Conservation (phyloP, 2,797 vertebrate genomes). For the Parambassis ranga region DNA sequence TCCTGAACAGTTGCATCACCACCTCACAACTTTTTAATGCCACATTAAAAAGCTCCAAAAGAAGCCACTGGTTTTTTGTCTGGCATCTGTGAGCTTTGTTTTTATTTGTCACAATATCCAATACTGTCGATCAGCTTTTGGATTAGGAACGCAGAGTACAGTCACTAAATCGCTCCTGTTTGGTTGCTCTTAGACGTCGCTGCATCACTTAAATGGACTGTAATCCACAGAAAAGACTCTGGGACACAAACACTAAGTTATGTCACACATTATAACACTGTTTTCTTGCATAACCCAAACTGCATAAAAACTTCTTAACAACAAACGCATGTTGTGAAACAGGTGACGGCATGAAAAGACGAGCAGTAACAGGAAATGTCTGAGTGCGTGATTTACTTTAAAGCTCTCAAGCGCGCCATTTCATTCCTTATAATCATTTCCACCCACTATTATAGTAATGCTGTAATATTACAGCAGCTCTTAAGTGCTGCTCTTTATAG, state of each 20-base stretch:
- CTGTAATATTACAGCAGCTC: not conserved
- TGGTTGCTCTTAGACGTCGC: slow-evolving; percentile 29
- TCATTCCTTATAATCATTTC: not conserved
- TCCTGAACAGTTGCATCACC: slow-evolving; percentile 25
- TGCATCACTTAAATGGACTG: slow-evolving; percentile 36
- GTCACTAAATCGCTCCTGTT: slow-evolving; percentile 27
- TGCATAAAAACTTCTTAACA: not conserved
- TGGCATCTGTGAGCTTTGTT: slow-evolving; percentile 2
- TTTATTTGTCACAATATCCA: slow-evolving; percentile 15
- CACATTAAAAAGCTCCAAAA: slow-evolving; percentile 4
- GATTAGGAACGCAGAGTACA: slow-evolving; percentile 24
- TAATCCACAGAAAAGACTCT: slow-evolving; percentile 33
- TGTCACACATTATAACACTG: slow-evolving; percentile 15
- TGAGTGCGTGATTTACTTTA: not conserved
- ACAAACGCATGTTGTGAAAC: not conserved
- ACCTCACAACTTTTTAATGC: slow-evolving; percentile 3
- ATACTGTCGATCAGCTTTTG: slow-evolving; percentile 11
- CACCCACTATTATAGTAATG: not conserved
- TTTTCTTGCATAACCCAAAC: not conserved
- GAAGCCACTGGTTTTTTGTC: not conserved
- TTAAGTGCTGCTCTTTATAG: not conserved
- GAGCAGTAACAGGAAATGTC: not conserved
- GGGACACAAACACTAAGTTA: slow-evolving; percentile 3
- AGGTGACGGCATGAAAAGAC: not conserved
- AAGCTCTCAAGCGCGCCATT: not conserved